Base-by-base conservation (phyloP, 2,888 invertebrate species). In the Sminthurinus aureus region DNA sequence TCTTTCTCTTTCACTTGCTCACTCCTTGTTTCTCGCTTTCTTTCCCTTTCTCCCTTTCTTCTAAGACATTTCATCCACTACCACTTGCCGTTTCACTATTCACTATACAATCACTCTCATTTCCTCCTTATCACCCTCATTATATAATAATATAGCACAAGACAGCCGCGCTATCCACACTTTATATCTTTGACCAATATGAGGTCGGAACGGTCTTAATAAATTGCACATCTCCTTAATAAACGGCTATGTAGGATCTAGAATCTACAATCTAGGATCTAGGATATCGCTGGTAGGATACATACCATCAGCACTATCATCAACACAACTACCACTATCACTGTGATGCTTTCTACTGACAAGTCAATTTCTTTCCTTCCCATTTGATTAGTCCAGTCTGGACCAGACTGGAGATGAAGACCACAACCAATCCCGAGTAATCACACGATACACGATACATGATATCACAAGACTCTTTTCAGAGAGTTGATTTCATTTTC, bases 1-100 rank as follows among this genome's bases (percentile, higher is more conserved):
- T 77, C 77, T 74, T 66, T 80, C 20, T 74, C 58, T 18, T 67
- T 80, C 38, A 26, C 52, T 26, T 76, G 24, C 24, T 67, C 13
- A 13, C n/a, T 67, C 6, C 67, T 69, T 22, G 13, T 69, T 69
- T 4, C 20, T 11, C 13, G 13, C 71, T 71, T 20, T 71, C 71
- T 71, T 0, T 75, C 12, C 13, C 75, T 75, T 26, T 75, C 50
- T 76, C 51, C 18, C 50, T 75, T 38, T 38, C 38, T 38, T 38
- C 38, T n/a, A 73, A 73, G 73, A 73, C 73, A 73, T 73, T 24
- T 69, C 76, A 51, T 24, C n/a, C 24, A 22, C 20, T 74, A 9
- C 51, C 18, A 38, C 51, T n/a, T n/a, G 20, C n/a, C 11, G 13
- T 51, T 52, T 76, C 69, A 20, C 38, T 24, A 15, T 22, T 69